Base-by-base conservation (phyloP, 2,797 vertebrate genomes). In the Catostomus latipinnis region DNA sequence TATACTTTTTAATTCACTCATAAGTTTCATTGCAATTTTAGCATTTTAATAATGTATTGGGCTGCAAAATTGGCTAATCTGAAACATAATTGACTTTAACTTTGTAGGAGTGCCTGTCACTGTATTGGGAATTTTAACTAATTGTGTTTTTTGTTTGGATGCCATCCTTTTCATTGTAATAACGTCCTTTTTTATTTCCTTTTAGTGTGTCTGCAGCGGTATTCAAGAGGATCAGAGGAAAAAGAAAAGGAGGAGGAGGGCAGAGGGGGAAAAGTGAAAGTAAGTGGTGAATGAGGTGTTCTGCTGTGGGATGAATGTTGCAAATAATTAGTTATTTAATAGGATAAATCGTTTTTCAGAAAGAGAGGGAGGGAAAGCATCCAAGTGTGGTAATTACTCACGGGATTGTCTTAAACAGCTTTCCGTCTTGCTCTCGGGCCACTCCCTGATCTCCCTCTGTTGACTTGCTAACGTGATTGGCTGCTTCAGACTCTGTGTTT, bases 261-360 rank as follows among this genome's bases (percentile, higher is more conserved):
- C 58, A 72, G 73, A 83, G 13, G 52, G 69, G 70, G 56, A 57
- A 70, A 68, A 77, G 72, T 62, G 69, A 68, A 77, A 83, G 84
- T 86, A 83, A 86, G 84, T 81, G 71, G 9, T n/a, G 43, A 66
- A 71, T 73, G 62, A 46, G 54, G 9, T 61, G 4, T 70, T 69
- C 46, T 18, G 2, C 3, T 10, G 58, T 10, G 16, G 62, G 0
- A 8, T 46, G 10, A 48, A 22, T 60, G 16, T 34, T 34, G 34
- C 34, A 34, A 54, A 43, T 10, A 16, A 2, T 13, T 6, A 14
- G 18, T 69, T 34, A 69, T 77, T 43, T 77, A 77, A 61, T 45
- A 60, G 46, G 48, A 67, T 69, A 43, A 69, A 77, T 14, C 9
- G 75, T 43, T 69, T 67, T 69, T 69, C 13, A 14, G 62, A 7